These are phyloP conservation scores for Chrysopa pallens DNA, from an alignment of 1,140 invertebrate genomes.

Conservation along the genomic window DNA sequence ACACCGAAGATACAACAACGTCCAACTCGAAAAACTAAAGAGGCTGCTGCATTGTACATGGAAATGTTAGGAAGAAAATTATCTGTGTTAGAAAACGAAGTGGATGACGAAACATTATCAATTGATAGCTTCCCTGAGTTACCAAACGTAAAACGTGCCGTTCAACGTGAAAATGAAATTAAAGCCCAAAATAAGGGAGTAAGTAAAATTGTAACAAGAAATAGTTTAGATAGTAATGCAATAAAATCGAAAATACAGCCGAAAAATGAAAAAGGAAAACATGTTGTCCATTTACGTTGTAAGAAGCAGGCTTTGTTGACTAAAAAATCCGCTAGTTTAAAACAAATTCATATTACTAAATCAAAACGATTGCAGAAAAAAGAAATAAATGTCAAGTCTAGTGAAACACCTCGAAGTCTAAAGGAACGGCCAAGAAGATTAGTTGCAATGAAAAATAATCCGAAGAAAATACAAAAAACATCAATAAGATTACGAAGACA, in stretches of 20 bases:
- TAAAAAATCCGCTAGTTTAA: too few relatives aligned
- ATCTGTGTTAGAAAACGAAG: slow-evolving; percentile 25
- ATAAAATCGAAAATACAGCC: too few relatives aligned
- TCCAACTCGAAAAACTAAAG: slow-evolving; percentile 53
- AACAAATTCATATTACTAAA: too few relatives aligned
- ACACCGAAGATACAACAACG: slow-evolving; percentile 13
- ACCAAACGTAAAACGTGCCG: slow-evolving; percentile 38
- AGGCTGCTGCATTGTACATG: slow-evolving; percentile 56
- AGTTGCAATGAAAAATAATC: too few relatives aligned
- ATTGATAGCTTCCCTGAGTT: slow-evolving; percentile 46
- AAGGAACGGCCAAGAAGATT: too few relatives aligned
- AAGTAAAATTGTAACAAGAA: neutral
- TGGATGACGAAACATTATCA: slow-evolving; percentile 40
- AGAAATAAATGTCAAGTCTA: neutral
- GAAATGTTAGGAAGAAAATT: slow-evolving; percentile 52
- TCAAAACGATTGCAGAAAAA: slow-evolving; percentile 18
- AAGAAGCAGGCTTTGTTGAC: too few relatives aligned
- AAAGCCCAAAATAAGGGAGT: slow-evolving; percentile 24
- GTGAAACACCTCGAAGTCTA: too few relatives aligned
- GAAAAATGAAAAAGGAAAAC: too few relatives aligned
- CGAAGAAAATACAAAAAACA: slow-evolving; percentile 1
- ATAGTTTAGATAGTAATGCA: neutral
- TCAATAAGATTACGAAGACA: slow-evolving; percentile 13
- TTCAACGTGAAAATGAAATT: slow-evolving; percentile 39
- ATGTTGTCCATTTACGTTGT: too few relatives aligned